These are phyloP conservation scores for Dorcus hopei DNA, from an alignment of 2,888 invertebrate genomes.

Conservation along the genomic window DNA sequence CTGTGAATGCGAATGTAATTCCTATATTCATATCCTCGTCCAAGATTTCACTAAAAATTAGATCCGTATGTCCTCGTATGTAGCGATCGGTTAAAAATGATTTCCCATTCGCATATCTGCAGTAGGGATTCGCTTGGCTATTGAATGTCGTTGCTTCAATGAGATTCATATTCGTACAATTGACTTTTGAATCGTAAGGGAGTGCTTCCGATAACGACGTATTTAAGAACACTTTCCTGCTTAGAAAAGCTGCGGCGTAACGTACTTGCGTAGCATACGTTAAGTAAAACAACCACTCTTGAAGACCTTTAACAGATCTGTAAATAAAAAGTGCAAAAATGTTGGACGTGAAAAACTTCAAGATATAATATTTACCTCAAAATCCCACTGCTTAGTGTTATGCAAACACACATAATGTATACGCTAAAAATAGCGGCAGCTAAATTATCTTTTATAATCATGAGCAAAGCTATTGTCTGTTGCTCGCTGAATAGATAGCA, in stretches of 20 bases:
- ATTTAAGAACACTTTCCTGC: constrained; percentile 65
- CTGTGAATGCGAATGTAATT: constrained; percentile 77
- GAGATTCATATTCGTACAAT: constrained; percentile 56
- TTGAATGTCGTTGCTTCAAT: constrained; percentile 54
- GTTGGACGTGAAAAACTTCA: neutral
- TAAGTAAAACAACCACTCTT: constrained; percentile 78
- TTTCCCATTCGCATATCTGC: constrained; percentile 68
- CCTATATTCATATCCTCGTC: constrained; percentile 76
- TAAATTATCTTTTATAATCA: constrained; percentile 75
- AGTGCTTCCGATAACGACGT: constrained; percentile 52
- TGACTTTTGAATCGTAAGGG: constrained; percentile 52
- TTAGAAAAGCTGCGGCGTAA: constrained; percentile 74
- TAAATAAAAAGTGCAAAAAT: constrained; percentile 4
- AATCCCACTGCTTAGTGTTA: constrained; percentile 73
- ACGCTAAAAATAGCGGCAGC: constrained; percentile 75
- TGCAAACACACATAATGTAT: constrained; percentile 71
- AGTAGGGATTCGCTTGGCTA: constrained; percentile 54
- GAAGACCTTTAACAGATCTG: constrained; percentile 74
- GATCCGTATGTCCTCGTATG: constrained; percentile 56
- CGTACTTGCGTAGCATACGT: constrained; percentile 77
- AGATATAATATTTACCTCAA: constrained; percentile 56
- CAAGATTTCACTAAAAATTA: constrained; percentile 58
- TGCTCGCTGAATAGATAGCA: constrained; percentile 85
- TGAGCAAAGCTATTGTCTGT: constrained; percentile 74
- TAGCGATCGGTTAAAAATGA: constrained; percentile 72